phyloP scores from a whole-genome alignment of 2,888 invertebrate species.

The Electrophaes corylata region DNA sequence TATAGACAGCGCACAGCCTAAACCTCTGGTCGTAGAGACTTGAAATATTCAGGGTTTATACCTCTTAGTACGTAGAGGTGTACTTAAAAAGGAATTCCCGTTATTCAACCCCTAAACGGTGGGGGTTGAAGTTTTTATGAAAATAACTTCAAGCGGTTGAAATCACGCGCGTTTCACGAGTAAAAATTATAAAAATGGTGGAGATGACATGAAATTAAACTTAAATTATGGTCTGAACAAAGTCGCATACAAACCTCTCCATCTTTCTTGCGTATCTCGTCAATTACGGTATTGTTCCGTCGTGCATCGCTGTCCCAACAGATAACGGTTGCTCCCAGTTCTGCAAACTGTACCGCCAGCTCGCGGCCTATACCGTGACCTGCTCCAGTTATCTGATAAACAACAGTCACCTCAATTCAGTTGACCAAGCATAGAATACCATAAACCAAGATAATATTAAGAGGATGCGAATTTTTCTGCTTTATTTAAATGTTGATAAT shows the following conservation, averaged over 20 bases:
- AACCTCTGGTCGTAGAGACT: no score
- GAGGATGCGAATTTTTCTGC: not conserved
- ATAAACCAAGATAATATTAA: not conserved
- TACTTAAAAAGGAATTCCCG: no score
- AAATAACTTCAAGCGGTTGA: no score
- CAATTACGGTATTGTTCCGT: constrained; percentile 67
- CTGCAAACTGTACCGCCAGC: constrained; percentile 74
- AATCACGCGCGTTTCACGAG: no score
- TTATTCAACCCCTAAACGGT: no score
- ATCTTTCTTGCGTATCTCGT: constrained; percentile 71
- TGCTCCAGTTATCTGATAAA: constrained; percentile 71
- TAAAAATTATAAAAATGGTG: no score
- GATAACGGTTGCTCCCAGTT: constrained; percentile 74
- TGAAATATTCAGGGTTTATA: no score
- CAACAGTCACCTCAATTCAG: not conserved
- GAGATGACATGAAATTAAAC: no score
- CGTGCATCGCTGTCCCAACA: constrained; percentile 74
- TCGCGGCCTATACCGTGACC: constrained; percentile 74
- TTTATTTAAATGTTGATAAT: not conserved
- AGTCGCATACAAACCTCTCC: constrained; percentile 60
- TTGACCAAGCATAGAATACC: not conserved
- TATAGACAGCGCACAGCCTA: no score
- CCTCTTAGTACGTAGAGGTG: no score
- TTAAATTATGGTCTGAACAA: no score
- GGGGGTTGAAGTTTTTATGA: no score